Conservation (phyloP, 2,113 vertebrate genomes). For the Silurus glanis region DNA sequence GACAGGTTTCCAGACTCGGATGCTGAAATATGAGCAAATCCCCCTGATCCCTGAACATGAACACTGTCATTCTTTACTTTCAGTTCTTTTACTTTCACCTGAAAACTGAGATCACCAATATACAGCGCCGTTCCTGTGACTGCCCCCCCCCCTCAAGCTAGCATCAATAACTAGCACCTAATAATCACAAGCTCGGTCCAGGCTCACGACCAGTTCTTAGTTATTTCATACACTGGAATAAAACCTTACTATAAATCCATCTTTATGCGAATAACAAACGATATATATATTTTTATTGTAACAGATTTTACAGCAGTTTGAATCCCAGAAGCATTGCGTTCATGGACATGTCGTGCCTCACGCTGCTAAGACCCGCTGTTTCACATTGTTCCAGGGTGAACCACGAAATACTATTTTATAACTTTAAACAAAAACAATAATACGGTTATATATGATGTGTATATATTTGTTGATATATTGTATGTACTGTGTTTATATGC, state of each 20-base stretch:
- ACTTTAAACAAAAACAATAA: not conserved
- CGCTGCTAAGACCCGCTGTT: not conserved
- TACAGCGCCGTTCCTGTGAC: too few species aligned
- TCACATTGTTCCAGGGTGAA: not conserved
- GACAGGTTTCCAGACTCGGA: not conserved
- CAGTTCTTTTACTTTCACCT: too few species aligned
- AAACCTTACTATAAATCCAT: not conserved
- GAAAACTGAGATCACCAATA: too few species aligned
- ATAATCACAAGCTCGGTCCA: not conserved
- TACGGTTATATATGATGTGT: too few species aligned
- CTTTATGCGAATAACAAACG: not conserved
- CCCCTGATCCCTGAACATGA: not conserved
- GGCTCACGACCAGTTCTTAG: not conserved
- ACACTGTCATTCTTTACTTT: too few species aligned
- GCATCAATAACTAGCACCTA: not conserved
- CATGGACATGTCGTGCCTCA: not conserved
- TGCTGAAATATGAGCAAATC: not conserved
- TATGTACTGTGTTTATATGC: not conserved
- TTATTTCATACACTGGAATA: too few species aligned
- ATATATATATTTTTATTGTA: not conserved
- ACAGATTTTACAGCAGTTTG: not conserved
- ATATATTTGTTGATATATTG: not conserved
- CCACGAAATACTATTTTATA: too few species aligned
- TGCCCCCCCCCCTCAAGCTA: not conserved
- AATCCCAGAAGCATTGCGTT: not conserved